phyloP scores from a whole-genome alignment of 2,888 invertebrate species.

The Amiota minor region DNA sequence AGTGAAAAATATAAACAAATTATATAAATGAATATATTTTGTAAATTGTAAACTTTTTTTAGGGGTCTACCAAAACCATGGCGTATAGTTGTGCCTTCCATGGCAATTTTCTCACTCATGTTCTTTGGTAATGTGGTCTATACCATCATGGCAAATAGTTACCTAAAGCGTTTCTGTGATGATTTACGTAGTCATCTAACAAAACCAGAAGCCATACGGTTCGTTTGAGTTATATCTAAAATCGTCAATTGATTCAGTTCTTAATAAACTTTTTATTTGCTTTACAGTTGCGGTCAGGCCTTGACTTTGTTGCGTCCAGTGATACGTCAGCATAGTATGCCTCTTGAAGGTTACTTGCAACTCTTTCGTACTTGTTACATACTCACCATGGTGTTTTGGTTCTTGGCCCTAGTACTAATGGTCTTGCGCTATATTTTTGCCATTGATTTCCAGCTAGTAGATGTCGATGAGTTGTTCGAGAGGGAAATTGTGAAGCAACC shows the following conservation, averaged over 20 bases:
- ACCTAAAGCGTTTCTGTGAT: constrained; percentile 58
- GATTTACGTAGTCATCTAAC: constrained; percentile 58
- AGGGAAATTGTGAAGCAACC: constrained; percentile 39
- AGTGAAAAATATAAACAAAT: constrained; percentile 24
- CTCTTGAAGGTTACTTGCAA: constrained; percentile 60
- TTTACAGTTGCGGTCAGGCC: constrained; percentile 63
- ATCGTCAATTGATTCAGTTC: background rate
- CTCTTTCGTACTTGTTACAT: constrained; percentile 61
- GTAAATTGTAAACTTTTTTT: constrained; percentile 8
- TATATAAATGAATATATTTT: background rate
- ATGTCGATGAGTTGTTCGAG: constrained; percentile 63
- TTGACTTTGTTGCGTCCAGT: constrained; percentile 64
- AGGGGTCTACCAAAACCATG: constrained; percentile 71
- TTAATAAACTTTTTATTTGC: background rate
- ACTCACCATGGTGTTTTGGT: constrained; percentile 61
- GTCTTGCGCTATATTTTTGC: constrained; percentile 64
- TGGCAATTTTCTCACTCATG: constrained; percentile 66
- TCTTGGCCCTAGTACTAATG: constrained; percentile 64
- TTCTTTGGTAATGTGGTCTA: constrained; percentile 57
- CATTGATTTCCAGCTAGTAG: constrained; percentile 67
- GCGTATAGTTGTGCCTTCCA: constrained; percentile 70
- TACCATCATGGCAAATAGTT: constrained; percentile 61
- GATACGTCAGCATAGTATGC: constrained; percentile 59
- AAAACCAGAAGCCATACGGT: constrained; percentile 62
- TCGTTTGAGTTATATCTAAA: constrained; percentile 15